Evolutionary conservation across 2,888 invertebrate species (phyloP).

Genomic region (Tillus elongatus): DNA sequence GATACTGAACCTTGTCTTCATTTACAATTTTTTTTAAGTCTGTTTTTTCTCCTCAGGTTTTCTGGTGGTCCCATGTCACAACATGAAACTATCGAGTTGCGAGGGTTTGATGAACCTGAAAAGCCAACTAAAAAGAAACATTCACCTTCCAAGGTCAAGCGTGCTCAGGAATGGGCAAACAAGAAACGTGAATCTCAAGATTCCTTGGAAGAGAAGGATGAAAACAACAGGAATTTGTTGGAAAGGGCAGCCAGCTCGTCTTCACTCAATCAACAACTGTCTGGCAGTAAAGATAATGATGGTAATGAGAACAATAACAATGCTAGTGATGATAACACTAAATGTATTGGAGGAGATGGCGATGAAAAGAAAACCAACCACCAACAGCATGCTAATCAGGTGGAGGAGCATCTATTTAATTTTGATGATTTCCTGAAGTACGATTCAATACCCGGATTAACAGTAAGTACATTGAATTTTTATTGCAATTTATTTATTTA

Average conservation of each 20-base stretch:
- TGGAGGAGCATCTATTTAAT: conserved; percentile 51
- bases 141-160: conserved; percentile 42
- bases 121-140: conserved; percentile 43
- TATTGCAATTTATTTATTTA: not conserved
- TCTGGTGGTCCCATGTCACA: conserved; percentile 85
- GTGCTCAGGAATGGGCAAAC: conserved; percentile 38
- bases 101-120: conserved; percentile 77
- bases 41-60: conserved; percentile 45
- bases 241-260: not conserved
- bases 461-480: no score
- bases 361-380: no score
- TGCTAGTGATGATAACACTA: no score
- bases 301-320: no score
- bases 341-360: no score
- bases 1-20: not conserved
- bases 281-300: no score
- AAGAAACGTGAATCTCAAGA: conserved; percentile 36
- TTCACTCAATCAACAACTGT: no score
- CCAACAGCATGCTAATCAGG: no score
- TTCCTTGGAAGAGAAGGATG: conserved; percentile 3
- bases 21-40: not conserved
- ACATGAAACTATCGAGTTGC: conserved; percentile 84
- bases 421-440: conserved; percentile 79
- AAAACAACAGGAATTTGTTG: not conserved
- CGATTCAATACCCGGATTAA: conserved; percentile 64